A percentile compares a stretch with the other conserved stretches of the same genome.
These are phyloP conservation scores for Campopleginae sp. DNA, from an alignment of 2,888 invertebrate genomes.

Conservation along the genomic window DNA sequence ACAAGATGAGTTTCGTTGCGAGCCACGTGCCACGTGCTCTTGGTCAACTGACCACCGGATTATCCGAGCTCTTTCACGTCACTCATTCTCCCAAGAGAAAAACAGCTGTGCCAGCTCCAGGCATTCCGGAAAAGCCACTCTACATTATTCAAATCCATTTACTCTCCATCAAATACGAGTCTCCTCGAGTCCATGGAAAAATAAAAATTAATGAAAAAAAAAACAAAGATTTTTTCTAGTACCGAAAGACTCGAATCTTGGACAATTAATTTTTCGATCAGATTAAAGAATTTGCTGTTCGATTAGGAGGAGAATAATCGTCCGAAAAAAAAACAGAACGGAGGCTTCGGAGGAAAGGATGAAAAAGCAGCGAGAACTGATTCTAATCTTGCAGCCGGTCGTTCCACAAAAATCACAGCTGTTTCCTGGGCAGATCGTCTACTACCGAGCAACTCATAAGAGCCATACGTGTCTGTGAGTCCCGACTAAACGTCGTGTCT, in stretches of 20 bases:
- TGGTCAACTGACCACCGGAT: conserved; percentile 19
- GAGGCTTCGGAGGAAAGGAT: conserved; percentile 2
- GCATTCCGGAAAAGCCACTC: conserved; percentile 9
- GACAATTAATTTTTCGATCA: too few species aligned
- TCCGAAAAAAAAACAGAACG: not conserved
- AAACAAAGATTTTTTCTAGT: not conserved
- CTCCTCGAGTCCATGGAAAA: not conserved
- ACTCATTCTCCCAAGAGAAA: not conserved
- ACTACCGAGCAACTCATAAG: conserved; percentile 30
- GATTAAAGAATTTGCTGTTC: not conserved
- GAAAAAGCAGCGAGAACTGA: conserved; percentile 41
- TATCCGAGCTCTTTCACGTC: conserved; percentile 20
- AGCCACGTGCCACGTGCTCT: conserved; percentile 29
- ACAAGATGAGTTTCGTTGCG: conserved; percentile 15
- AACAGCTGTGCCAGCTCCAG: conserved; percentile 23
- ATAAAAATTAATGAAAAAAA: not conserved
- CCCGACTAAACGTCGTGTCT: conserved; percentile 40
- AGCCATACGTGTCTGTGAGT: not conserved
- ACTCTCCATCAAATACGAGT: not conserved
- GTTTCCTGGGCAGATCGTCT: conserved; percentile 59
- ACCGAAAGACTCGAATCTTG: not conserved
- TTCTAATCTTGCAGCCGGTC: conserved; percentile 55
- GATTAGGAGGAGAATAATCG: not conserved
- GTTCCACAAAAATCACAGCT: conserved; percentile 65
- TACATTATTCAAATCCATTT: conserved; percentile 5